Percentiles rank a stretch among this genome's conserved stretches.
phyloP scores from a whole-genome alignment of 2,888 invertebrate species.

The Entomobrya multifasciata region DNA sequence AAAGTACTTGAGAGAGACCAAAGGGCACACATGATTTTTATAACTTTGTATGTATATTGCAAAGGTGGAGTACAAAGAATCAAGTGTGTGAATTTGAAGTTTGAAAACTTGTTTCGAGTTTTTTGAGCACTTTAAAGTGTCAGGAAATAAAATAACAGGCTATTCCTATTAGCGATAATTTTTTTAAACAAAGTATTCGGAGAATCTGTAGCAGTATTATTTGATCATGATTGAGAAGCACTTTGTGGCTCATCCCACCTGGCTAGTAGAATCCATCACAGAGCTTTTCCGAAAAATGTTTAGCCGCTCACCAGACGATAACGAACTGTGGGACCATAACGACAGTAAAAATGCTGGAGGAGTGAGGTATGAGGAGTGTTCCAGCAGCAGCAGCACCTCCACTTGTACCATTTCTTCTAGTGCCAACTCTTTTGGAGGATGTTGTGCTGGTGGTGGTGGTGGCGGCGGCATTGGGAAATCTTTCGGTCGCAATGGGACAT shows the following conservation, averaged over 20 bases:
- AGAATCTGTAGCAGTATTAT: not conserved
- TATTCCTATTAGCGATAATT: not conserved
- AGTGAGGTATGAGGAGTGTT: constrained; percentile 66
- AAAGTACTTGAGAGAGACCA: not conserved
- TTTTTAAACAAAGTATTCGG: not conserved
- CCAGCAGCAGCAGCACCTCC: constrained; percentile 14
- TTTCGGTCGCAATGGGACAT: constrained; percentile 74
- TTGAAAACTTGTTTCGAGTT: not conserved
- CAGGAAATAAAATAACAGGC: no score
- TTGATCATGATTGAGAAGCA: constrained; percentile 75
- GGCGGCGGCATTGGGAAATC: constrained; percentile 64
- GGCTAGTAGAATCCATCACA: constrained; percentile 75
- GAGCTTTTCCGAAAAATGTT: constrained; percentile 76
- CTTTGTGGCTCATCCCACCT: constrained; percentile 76
- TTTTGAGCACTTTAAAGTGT: no score
- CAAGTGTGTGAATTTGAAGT: constrained; percentile 11
- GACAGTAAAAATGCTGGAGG: constrained; percentile 27
- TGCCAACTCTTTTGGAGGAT: constrained; percentile 58
- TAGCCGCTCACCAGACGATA: constrained; percentile 63
- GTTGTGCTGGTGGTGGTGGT: constrained; percentile 38
- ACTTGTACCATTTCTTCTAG: constrained; percentile 11
- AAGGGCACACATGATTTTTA: not conserved
- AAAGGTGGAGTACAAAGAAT: not conserved
- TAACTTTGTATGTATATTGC: not conserved
- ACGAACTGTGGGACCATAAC: constrained; percentile 69